Base-by-base conservation (phyloP, 2,797 vertebrate species). In the Neopelma chrysocephalum region DNA sequence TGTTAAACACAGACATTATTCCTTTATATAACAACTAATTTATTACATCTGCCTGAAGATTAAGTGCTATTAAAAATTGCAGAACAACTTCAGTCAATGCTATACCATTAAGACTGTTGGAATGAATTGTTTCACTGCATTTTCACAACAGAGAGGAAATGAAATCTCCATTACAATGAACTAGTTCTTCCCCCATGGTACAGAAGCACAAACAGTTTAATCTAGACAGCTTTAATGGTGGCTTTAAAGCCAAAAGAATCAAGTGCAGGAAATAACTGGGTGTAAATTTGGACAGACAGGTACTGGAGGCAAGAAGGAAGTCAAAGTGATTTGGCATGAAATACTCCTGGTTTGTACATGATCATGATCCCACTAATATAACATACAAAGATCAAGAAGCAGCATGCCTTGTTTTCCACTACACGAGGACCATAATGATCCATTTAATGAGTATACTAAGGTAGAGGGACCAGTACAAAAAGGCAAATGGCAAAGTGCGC, bases 61-160 rank as follows among this genome's bases (percentile, higher is more conserved):
- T 92, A 79, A 96, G 48, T 45, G 64, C 81, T 93, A 87, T 93
- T 91, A 93, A 96, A 94, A 96, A 89, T 4, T 77, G 82, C 65
- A 93, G 43, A 91, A 94, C 82, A 91, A 66, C 79, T 77, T 93
- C 77, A 88, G 86, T 93, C 94, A 93, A 93, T 96, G 93, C 58
- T 71, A 50, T 57, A 79, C 77, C 88, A 93, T 88, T 94, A 95
- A 90, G 32, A n/a, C 51, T 82, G 69, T 43, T 91, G 73, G 82
- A 92, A 94, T 91, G n/a, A 96, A 92, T 96, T 94, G 90, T 84
- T 94, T 82, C 81, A 62, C 69, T 68, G 29, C 7, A 2, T 38
- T 83, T 81, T 80, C 65, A 86, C 90, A 96, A 88, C 77, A 84
- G 56, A 92, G 89, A 53, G 89, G 87, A 93, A 91, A 91, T 81